phyloP scores from a whole-genome alignment of 2,797 vertebrate genomes.

The Melanotaenia pygmaea region DNA sequence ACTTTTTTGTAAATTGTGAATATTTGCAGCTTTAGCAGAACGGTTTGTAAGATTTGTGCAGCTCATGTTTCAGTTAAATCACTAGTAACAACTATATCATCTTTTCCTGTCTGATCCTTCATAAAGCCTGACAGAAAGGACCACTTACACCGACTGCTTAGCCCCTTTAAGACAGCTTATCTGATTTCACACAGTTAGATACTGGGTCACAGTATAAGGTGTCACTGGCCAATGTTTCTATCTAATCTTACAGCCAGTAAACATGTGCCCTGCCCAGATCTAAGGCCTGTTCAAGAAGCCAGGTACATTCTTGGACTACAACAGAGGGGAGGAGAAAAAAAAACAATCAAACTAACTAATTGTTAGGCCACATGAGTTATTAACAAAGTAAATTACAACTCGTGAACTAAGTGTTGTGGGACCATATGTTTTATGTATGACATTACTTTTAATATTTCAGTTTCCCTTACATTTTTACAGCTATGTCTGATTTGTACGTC shows the following conservation, averaged over 20 bases:
- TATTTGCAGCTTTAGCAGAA: constrained; percentile 40
- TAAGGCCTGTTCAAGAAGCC: constrained; percentile 41
- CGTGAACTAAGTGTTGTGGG: constrained; percentile 16
- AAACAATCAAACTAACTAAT: background rate
- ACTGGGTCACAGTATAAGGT: constrained; percentile 68
- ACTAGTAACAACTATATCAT: constrained; percentile 71
- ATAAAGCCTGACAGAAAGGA: constrained; percentile 63
- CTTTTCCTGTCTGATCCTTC: constrained; percentile 66
- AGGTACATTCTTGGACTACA: constrained; percentile 37
- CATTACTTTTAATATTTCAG: constrained; percentile 11
- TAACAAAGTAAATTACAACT: constrained; percentile 30
- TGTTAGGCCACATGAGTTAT: constrained; percentile 22
- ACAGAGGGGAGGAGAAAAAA: background rate
- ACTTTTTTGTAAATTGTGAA: background rate
- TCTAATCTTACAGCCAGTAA: constrained; percentile 69
- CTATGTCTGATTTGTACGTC: background rate
- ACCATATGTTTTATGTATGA: constrained; percentile 39
- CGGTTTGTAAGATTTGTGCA: constrained; percentile 45
- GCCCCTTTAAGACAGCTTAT: constrained; percentile 71
- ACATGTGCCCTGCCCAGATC: constrained; percentile 29
- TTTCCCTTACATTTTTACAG: constrained; percentile 5
- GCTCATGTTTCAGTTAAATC: constrained; percentile 58
- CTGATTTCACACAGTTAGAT: constrained; percentile 76
- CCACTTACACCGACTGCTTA: constrained; percentile 66
- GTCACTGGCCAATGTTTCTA: constrained; percentile 65